These are phyloP conservation scores for Spisula subtruncata DNA, from an alignment of 2,888 invertebrate species.

Conservation along the genomic window DNA sequence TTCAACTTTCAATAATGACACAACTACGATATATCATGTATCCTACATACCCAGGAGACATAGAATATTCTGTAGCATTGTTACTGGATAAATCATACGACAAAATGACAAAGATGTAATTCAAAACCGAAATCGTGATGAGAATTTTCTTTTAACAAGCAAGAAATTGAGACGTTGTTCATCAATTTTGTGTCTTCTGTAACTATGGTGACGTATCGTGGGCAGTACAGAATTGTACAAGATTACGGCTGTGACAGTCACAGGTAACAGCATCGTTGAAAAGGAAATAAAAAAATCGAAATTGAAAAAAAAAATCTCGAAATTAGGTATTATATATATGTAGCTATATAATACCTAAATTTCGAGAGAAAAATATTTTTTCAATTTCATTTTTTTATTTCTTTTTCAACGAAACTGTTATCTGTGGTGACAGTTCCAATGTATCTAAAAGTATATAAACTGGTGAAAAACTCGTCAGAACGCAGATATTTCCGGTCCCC, in stretches of 20 bases:
- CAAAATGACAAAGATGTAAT: neutral
- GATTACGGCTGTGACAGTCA: too few species aligned
- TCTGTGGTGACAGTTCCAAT: neutral
- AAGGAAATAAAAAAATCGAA: too few species aligned
- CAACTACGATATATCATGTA: neutral
- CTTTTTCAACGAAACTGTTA: too few species aligned
- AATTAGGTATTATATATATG: too few species aligned
- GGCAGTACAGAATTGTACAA: neutral
- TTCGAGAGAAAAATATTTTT: too few species aligned
- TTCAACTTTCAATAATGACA: neutral
- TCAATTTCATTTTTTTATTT: too few species aligned
- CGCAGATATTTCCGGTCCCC: neutral
- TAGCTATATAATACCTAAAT: too few species aligned
- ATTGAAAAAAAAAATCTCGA: too few species aligned
- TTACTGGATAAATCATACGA: neutral
- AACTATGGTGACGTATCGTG: neutral
- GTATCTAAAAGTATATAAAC: neutral
- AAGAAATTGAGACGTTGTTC: conserved; percentile 12
- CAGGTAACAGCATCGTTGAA: too few species aligned
- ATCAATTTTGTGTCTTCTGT: neutral
- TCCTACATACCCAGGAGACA: neutral
- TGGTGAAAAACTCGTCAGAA: neutral
- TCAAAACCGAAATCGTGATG: conserved; percentile 22
- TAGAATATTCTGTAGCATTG: neutral
- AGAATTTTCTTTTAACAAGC: neutral